Base-by-base conservation (phyloP, 2,113 vertebrate genomes). In the Symphodus melops region DNA sequence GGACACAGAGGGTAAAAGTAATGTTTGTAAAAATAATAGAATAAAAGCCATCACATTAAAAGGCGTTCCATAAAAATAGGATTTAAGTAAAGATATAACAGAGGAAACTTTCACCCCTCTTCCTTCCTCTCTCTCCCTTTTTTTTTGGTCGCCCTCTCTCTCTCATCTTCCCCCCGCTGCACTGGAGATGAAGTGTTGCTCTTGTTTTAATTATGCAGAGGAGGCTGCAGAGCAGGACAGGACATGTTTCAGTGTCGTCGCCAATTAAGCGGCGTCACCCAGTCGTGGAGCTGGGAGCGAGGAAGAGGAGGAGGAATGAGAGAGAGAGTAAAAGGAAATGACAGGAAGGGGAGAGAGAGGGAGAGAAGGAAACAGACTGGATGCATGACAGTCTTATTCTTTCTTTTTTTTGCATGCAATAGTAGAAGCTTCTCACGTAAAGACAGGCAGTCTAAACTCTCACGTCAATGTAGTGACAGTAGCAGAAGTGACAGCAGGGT, bases 261-360 rank as follows among this genome's bases (percentile, higher is more conserved):
- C 88, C 88, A 89, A 91, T 92, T 88, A 91, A 87, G 82, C 61
- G 19, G 70, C 85, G 54, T 89, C 89, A 87, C 81, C 88, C 68
- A 68, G 81, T 79, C 51, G 46, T 75, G 75, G 77, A 63, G 83
- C 61, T 56, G 63, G 48, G 63, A 77, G 67, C 61, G 71, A 78
- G 52, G 60, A 67, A 44, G 74, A 68, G 51, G 68, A 74, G 61
- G 59, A 61, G 63, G 57, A 62, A n/a, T 55, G 56, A 77, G 41
- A 56, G 48, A 73, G 57, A 42, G 51, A 64, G 69, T 65, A 74
- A 61, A 65, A 65, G 54, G 36, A 62, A 53, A 58, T 64, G 78
- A 82, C 71, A 84, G 72, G 72, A n/a, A 72, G 55, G 10, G 28
- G 20, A 46, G 44, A 28, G 13, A 17, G 51, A 36, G 37, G 64